Base-by-base conservation (phyloP, 2,797 vertebrate species). In the Pipistrellus pipistrellus region DNA sequence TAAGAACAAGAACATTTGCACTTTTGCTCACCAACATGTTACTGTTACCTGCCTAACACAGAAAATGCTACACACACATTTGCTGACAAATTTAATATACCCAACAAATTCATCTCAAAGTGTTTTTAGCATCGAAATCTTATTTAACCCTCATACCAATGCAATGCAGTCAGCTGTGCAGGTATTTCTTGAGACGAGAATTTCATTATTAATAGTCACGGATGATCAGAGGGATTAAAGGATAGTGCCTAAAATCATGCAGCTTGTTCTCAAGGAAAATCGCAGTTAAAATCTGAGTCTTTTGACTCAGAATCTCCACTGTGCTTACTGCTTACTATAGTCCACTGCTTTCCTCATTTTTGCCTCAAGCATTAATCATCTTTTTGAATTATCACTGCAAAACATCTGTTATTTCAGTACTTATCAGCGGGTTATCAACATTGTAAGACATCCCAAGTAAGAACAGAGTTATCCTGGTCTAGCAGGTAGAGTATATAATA, bases 331-430 rank as follows among this genome's bases (percentile, higher is more conserved):
- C 66, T 92, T n/a, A 85, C 35, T 85, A 59, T 41, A 41, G 32
- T 85, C 9, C 20, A 41, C 15, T 72, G 30, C 7, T 85, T 66
- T 90, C 80, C 82, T 83, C 27, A 59, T 66, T 96, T 90, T 11
- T 94, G 32, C 66, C 44, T 71, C 41, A 20, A 53, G 18, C 32
- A 41, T 69, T 96, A 53, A 91, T 92, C 69, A 69, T 71, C 53
- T 46, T 80, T 92, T 85, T 51, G 46, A 90, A 92, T 92, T 81
- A 90, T 84, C 23, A 76, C 53, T 88, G 78, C 35, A n/a, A 85
- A 96, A 62, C 32, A 90, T 83, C 41, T 88, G 38, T 51, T 94
- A 93, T 94, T 96, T 93, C 75, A 93, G 35, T 76, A 30, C 25
- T 88, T 85, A 91, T 38, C 35, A 93, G 21, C 35, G 76, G 46